Evolutionary conservation across 2,797 vertebrate species (phyloP).

Genomic region (Coccyzus lansbergi): DNA sequence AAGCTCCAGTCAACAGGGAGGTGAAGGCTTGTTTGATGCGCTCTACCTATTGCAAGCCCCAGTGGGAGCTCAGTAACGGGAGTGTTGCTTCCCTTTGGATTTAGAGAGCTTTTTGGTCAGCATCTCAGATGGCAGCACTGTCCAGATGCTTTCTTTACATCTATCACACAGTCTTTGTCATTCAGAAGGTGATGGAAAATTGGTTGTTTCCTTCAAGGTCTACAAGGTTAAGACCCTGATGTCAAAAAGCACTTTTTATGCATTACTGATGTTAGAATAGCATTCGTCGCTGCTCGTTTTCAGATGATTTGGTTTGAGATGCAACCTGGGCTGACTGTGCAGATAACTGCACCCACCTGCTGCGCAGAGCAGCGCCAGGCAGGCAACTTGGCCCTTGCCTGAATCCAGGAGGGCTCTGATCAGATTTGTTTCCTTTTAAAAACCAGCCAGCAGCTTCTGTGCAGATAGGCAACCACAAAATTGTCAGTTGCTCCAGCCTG

Average conservation of each 20-base stretch:
- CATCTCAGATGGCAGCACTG: neutral
- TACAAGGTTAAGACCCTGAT: fast-evolving
- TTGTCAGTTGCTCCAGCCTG: neutral
- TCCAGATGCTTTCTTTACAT: neutral
- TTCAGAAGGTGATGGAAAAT: neutral
- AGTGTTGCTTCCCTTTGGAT: neutral
- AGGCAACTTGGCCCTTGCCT: neutral
- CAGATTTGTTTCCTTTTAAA: neutral
- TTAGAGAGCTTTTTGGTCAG: neutral
- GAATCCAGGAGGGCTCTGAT: neutral
- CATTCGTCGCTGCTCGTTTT: neutral
- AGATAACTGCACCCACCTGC: neutral
- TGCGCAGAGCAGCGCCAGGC: neutral
- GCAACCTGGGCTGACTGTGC: neutral
- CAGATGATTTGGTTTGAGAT: neutral
- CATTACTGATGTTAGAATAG: neutral
- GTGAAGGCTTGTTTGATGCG: neutral
- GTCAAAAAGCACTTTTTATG: neutral
- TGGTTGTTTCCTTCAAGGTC: fast-evolving
- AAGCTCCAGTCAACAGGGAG: neutral
- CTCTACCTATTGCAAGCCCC: neutral
- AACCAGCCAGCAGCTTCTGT: neutral
- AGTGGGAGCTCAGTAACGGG: neutral
- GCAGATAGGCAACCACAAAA: neutral
- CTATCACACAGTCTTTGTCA: neutral